These are phyloP conservation scores for Campoplex nolae DNA, from an alignment of 2,888 invertebrate species.

Conservation along the genomic window DNA sequence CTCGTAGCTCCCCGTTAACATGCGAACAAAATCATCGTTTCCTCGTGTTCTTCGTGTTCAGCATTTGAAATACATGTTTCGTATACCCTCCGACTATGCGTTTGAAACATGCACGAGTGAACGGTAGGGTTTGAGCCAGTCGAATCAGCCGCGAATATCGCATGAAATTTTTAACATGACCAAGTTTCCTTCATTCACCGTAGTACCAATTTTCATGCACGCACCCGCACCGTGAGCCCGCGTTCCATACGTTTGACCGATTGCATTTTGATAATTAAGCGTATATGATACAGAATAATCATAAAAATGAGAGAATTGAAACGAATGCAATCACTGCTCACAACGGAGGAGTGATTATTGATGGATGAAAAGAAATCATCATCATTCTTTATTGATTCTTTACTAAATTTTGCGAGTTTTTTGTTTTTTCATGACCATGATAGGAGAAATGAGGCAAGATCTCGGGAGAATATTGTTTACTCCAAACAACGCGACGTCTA, in stretches of 20 bases:
- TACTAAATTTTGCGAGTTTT: neutral
- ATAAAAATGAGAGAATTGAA: neutral
- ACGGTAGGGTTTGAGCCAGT: constrained; percentile 13
- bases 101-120: neutral
- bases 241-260: neutral
- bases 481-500: constrained; percentile 79
- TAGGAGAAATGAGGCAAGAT: constrained; percentile 5
- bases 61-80: constrained; percentile 6
- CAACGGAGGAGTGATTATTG: neutral
- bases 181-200: constrained; percentile 15
- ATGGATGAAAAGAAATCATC: neutral
- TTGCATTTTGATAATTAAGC: neutral
- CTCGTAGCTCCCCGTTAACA: constrained; percentile 41
- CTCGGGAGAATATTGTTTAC: constrained; percentile 71
- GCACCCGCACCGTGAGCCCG: no score
- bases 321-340: neutral
- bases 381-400: neutral
- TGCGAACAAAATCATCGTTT: constrained; percentile 54
- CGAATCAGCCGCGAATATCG: constrained; percentile 59
- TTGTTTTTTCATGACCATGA: constrained; percentile 2
- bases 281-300: neutral
- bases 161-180: constrained; percentile 32
- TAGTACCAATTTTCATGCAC: neutral
- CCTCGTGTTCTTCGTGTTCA: neutral
- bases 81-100: neutral